Conservation (phyloP, 2,797 vertebrate species). For the Falco berigora region DNA sequence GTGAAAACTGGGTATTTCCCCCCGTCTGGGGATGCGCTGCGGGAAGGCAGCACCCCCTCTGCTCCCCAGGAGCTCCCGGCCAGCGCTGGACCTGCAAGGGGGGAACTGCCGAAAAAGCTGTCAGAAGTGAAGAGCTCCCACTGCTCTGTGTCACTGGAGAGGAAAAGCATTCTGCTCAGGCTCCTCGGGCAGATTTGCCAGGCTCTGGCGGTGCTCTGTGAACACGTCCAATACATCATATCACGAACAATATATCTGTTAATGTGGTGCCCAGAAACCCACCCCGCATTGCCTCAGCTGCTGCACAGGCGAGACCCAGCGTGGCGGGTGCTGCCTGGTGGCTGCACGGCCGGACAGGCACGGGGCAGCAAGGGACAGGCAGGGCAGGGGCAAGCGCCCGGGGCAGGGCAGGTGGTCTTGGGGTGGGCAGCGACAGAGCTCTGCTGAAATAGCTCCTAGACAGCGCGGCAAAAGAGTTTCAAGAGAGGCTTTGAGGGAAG, state of each 20-base stretch:
- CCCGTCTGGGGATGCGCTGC: rapidly evolving
- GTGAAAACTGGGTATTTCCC: neutral
- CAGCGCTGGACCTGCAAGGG: rapidly evolving
- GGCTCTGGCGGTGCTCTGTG: neutral
- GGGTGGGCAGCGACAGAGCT: neutral
- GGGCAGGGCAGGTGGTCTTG: neutral
- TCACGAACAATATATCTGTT: too few relatives aligned
- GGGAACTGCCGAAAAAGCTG: neutral
- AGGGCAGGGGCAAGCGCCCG: neutral
- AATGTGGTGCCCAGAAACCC: neutral
- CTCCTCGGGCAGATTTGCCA: neutral
- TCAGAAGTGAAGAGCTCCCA: neutral
- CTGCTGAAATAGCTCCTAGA: neutral
- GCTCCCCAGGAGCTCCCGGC: neutral
- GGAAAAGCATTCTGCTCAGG: neutral
- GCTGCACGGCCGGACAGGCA: neutral
- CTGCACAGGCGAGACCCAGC: neutral
- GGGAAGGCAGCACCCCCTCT: neutral
- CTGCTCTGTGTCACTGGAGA: neutral
- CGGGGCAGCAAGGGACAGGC: neutral
- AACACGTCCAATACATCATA: neutral
- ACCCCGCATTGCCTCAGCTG: neutral
- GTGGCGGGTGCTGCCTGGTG: too few relatives aligned
- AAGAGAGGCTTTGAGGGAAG: neutral
- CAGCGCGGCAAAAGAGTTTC: neutral